Evolutionary conservation across 2,113 vertebrate genomes (phyloP).

Genomic region (Charadrius vociferus): DNA sequence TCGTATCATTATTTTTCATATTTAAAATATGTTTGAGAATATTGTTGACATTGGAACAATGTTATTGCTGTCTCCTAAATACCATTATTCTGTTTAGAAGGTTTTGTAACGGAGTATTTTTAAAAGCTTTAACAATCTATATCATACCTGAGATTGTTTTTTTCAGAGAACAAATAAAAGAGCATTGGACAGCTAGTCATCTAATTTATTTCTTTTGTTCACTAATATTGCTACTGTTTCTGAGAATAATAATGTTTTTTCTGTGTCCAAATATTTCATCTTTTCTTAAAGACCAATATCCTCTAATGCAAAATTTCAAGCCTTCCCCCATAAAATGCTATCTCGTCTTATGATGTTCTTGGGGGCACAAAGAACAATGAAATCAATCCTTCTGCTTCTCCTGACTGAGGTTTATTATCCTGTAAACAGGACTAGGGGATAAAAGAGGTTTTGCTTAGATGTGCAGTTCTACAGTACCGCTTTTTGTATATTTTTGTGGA

Average conservation of each 20-base stretch:
- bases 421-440: neutral
- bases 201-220: neutral
- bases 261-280: neutral
- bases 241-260: neutral
- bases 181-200: neutral
- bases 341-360: neutral
- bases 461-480: neutral
- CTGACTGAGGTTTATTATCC: neutral
- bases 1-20: neutral
- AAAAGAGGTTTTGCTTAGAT: neutral
- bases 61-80: neutral
- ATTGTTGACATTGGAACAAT: neutral
- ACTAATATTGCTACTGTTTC: neutral
- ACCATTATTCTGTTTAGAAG: neutral
- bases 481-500: neutral
- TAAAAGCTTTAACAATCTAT: neutral
- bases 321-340: neutral
- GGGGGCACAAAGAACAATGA: neutral
- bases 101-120: neutral
- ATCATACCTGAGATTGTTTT: neutral
- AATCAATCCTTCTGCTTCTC: neutral
- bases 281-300: neutral
- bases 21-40: neutral
- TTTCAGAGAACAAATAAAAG: neutral
- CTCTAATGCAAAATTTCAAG: neutral